Percentiles rank a stretch among this genome's conserved stretches.
phyloP scores from a whole-genome alignment of 2,888 invertebrate genomes.

The Agrotis puta region DNA sequence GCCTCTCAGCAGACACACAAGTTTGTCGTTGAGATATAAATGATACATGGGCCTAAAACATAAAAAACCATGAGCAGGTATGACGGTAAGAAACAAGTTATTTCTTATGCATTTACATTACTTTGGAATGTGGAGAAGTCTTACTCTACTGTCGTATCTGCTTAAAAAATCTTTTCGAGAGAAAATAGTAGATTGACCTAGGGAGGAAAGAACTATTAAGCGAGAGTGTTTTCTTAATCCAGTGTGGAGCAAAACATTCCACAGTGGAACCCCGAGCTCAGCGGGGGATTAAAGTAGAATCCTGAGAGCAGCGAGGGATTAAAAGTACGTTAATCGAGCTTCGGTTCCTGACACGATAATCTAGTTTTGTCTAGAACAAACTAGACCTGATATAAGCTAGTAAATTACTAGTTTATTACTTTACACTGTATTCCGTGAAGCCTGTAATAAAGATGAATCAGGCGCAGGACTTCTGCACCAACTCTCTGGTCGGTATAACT shows the following conservation, averaged over 20 bases:
- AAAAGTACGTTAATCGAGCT: too few relatives aligned
- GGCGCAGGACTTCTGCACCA: conserved; percentile 31
- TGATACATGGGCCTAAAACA: conserved; percentile 20
- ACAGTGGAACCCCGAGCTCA: too few relatives aligned
- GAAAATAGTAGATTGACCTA: too few relatives aligned
- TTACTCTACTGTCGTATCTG: not conserved
- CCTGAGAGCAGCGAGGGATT: too few relatives aligned
- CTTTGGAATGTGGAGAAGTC: conserved; percentile 29
- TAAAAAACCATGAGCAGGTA: conserved; percentile 18
- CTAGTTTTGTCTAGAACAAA: too few relatives aligned
- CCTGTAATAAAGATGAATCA: not conserved
- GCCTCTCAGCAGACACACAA: conserved; percentile 36
- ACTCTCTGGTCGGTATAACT: conserved; percentile 4
- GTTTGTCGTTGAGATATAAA: conserved; percentile 25
- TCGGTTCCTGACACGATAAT: not conserved
- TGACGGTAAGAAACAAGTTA: conserved; percentile 16
- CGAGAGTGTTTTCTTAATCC: too few relatives aligned
- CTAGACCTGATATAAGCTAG: too few relatives aligned
- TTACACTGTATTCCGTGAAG: not conserved
- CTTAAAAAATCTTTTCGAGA: not conserved
- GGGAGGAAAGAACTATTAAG: too few relatives aligned
- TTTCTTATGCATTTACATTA: conserved; percentile 37
- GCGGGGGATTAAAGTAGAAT: too few relatives aligned
- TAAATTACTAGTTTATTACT: too few relatives aligned
- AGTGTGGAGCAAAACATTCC: too few relatives aligned